Conservation (phyloP, 1,140 invertebrate species). For the Drosophila bipectinata region DNA sequence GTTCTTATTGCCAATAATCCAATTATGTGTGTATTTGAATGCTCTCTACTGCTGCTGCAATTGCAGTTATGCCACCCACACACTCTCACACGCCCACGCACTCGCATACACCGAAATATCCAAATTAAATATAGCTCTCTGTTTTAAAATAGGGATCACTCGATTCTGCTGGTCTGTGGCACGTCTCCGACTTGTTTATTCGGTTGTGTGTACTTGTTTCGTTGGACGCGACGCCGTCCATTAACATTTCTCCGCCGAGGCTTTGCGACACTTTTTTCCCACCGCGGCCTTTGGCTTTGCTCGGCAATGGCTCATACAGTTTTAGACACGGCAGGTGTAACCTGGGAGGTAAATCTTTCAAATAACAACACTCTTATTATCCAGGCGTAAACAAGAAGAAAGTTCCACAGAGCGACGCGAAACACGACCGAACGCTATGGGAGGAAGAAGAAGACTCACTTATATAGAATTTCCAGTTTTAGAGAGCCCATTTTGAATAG, state of each 20-base stretch:
- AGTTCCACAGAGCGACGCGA: constrained; percentile 1
- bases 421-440: constrained; percentile 1
- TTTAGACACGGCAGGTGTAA: background rate
- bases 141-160: constrained; percentile 64
- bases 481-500: no score
- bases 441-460: background rate
- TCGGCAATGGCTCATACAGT: background rate
- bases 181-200: constrained; percentile 49
- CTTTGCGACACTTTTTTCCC: background rate
- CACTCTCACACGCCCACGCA: constrained; percentile 44
- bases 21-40: constrained; percentile 64
- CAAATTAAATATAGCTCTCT: constrained; percentile 30
- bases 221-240: constrained; percentile 59
- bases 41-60: constrained; percentile 40
- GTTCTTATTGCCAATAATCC: constrained; percentile 65
- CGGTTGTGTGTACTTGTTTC: constrained; percentile 35
- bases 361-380: background rate
- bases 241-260: constrained; percentile 46
- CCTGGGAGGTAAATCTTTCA: background rate
- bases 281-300: background rate
- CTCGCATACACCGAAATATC: constrained; percentile 35
- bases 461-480: no score
- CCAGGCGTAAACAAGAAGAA: constrained; percentile 5
- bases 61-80: constrained; percentile 53
- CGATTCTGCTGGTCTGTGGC: constrained; percentile 36